A percentile compares a stretch with the other conserved stretches of the same genome.
Evolutionary conservation across 92 coral and sea anemone genomes (phyloP).

Genomic region (Ricordea florida): DNA sequence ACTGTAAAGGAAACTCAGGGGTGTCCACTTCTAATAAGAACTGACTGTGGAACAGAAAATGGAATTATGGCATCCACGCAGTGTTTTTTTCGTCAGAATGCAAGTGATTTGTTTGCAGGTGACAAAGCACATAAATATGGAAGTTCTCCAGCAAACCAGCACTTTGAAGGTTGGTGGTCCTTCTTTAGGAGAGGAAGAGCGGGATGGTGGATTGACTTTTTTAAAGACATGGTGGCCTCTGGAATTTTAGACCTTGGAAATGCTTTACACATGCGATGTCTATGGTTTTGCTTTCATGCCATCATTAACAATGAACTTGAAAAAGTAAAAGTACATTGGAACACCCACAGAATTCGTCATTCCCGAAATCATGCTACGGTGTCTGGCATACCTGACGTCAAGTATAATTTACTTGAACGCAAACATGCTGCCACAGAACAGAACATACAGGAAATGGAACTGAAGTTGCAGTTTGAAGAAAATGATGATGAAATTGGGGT

Average conservation of each 20-base stretch:
- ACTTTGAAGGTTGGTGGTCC: constrained; percentile 62
- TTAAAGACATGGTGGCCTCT: constrained; percentile 44
- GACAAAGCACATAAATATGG: constrained; percentile 52
- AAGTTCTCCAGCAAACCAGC: constrained; percentile 52
- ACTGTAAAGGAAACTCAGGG: constrained; percentile 33
- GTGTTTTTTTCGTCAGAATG: constrained; percentile 43
- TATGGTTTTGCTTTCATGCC: constrained; percentile 54
- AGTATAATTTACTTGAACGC: constrained; percentile 61
- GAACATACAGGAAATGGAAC: constrained; percentile 46
- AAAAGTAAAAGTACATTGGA: constrained; percentile 60
- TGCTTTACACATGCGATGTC: constrained; percentile 52
- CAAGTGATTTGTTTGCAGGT: constrained; percentile 40
- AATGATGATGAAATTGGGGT: constrained; percentile 13
- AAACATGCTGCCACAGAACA: constrained; percentile 1
- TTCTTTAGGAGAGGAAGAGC: constrained; percentile 35
- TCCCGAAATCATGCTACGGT: constrained; percentile 56
- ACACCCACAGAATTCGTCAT: constrained; percentile 51
- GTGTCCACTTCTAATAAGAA: constrained; percentile 53
- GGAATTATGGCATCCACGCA: constrained; percentile 55
- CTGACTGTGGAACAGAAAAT: constrained; percentile 65
- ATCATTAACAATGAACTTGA: constrained; percentile 43
- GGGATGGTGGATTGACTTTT: constrained; percentile 55
- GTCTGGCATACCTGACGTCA: constrained; percentile 60
- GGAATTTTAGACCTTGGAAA: constrained; percentile 51
- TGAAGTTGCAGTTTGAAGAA: constrained; percentile 28